These are phyloP conservation scores for Orchesellides sinensis DNA, from an alignment of 2,888 invertebrate genomes.

Conservation along the genomic window DNA sequence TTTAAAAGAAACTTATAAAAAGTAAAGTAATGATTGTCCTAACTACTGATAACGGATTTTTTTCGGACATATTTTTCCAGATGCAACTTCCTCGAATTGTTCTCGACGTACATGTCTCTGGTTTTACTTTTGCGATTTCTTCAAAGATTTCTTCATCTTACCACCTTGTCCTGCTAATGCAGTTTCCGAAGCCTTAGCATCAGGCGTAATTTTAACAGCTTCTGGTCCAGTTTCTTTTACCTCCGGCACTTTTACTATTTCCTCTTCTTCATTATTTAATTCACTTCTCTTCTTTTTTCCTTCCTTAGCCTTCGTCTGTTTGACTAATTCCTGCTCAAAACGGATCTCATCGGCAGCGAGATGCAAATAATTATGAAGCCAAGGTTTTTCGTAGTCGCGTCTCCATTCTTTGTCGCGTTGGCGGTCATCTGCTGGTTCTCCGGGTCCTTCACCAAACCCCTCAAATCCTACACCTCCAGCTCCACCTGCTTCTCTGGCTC, in stretches of 20 bases:
- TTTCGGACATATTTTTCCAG: no score
- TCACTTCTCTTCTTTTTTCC: neutral
- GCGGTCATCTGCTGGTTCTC: neutral
- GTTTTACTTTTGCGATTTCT: no score
- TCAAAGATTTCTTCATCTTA: neutral
- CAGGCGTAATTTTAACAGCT: no score
- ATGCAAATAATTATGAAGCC: slow-evolving; percentile 52
- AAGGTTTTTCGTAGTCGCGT: slow-evolving; percentile 51
- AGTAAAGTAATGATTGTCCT: no score
- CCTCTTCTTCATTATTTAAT: neutral
- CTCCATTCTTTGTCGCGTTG: neutral
- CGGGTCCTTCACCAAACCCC: neutral
- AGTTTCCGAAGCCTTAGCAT: no score
- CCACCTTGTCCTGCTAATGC: no score
- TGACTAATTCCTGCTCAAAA: slow-evolving; percentile 29
- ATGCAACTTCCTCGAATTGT: no score
- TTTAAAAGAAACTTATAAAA: no score
- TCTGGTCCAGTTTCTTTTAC: no score
- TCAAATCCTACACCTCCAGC: neutral
- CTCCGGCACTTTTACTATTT: no score
- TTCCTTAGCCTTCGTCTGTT: neutral
- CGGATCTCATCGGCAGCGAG: slow-evolving; percentile 57
- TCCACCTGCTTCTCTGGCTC: neutral
- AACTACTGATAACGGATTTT: no score
- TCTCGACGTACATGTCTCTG: no score